Percentiles rank a stretch among this genome's conserved stretches.
Evolutionary conservation across 2,113 vertebrate genomes (phyloP).

Genomic region (Neogobius melanostomus): DNA sequence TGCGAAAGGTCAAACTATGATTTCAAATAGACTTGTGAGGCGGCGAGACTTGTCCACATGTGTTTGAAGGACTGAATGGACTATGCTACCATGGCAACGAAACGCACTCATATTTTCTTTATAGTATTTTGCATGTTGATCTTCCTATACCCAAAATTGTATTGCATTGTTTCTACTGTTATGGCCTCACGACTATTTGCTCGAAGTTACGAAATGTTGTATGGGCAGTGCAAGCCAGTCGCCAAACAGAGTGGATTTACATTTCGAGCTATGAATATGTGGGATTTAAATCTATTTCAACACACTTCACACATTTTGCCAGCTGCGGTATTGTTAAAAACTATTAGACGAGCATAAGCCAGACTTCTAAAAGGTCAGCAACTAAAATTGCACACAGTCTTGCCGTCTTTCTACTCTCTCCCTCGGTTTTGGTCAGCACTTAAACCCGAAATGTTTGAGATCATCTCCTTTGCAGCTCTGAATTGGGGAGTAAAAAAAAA

Average conservation of each 20-base stretch:
- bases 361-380: background rate
- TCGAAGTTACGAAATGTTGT: background rate
- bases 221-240: background rate
- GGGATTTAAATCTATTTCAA: background rate
- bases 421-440: conserved; percentile 41
- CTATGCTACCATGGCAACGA: too few species aligned
- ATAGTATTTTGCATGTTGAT: too few species aligned
- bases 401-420: conserved; percentile 34
- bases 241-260: too few species aligned
- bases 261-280: background rate
- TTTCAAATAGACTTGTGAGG: conserved; percentile 29
- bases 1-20: conserved; percentile 60
- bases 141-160: too few species aligned
- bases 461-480: conserved; percentile 43
- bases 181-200: background rate
- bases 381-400: conserved; percentile 10
- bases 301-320: background rate
- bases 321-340: background rate
- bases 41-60: conserved; percentile 11
- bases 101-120: too few species aligned
- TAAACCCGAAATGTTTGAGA: conserved; percentile 40
- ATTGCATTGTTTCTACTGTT: too few species aligned
- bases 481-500: conserved; percentile 41
- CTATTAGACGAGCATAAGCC: background rate
- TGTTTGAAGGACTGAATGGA: conserved; percentile 1